Base-by-base conservation (phyloP, 2,888 invertebrate species). In the Drosophila atripex region DNA sequence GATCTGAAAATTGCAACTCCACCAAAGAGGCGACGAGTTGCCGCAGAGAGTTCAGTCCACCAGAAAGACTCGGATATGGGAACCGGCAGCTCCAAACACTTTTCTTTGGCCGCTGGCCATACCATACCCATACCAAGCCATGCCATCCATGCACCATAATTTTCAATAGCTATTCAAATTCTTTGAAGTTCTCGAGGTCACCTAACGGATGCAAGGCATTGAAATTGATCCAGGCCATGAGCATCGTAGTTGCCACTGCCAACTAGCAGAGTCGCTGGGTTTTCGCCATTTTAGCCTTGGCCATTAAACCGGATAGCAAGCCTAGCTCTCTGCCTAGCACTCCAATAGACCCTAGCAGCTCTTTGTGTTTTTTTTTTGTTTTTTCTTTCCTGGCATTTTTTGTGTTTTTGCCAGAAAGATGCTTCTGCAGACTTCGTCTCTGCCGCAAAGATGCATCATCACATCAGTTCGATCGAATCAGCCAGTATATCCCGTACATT, bases 151-250 rank as follows among this genome's bases (percentile, higher is more conserved):
- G 76, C 76, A 78, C 78, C 73, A 76, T 78, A 77, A 77, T 77
- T 78, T 76, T 76, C 76, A 76, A 78, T 77, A 78, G 74, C 79
- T 73, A 78, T 77, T 77, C 75, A 78, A 76, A 78, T 76, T 78
- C 73, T 73, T 73, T 69, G 59, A 76, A 76, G 76, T 78, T 77
- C 77, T 77, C 56, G 76, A 73, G 77, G 77, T 77, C 77, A 78
- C 57, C 70, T 77, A 77, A 77, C 77, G 79, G 77, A 71, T 71
- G 64, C 73, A 69, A 70, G 76, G 78, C 79, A 76, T 77, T 73
- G 77, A 77, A 77, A 76, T 78, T 78, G 77, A 78, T 77, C 79
- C 63, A 73, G 76, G 59, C 78, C 68, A 78, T 78, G 71, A 76
- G 72, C 78, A 76, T 73, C 59, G 59, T 43, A 64, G 73, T 53